These are phyloP conservation scores for Cryptophagus acutangulus DNA, from an alignment of 2,888 invertebrate genomes.

Conservation along the genomic window DNA sequence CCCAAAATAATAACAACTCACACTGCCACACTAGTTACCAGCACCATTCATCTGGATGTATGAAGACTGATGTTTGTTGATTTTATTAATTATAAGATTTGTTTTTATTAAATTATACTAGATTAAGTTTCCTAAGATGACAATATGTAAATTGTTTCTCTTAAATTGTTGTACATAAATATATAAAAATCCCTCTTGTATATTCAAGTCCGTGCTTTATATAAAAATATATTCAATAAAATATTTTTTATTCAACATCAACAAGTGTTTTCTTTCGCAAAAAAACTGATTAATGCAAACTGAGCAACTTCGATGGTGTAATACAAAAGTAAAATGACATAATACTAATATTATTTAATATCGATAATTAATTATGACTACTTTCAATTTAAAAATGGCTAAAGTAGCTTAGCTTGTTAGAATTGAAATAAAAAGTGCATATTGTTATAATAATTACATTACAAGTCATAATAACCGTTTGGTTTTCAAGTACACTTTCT, in stretches of 20 bases:
- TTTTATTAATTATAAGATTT: constrained; percentile 44
- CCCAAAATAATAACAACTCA: constrained; percentile 30
- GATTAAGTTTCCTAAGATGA: constrained; percentile 44
- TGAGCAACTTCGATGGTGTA: too few species aligned
- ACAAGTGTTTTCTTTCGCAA: constrained; percentile 9
- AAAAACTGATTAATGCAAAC: too few species aligned
- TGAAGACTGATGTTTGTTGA: constrained; percentile 50
- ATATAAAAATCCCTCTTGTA: constrained; percentile 15
- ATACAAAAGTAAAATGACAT: too few species aligned
- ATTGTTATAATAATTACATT: too few species aligned
- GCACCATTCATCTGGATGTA: constrained; percentile 44
- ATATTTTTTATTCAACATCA: constrained; percentile 16
- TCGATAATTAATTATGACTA: too few species aligned
- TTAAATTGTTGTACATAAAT: constrained; percentile 28
- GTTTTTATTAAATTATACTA: constrained; percentile 50
- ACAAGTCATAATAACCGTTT: too few species aligned
- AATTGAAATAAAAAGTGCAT: too few species aligned
- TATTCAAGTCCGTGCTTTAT: constrained; percentile 24
- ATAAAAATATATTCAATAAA: constrained; percentile 17
- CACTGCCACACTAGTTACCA: constrained; percentile 49
- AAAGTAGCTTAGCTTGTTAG: too few species aligned
- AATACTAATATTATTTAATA: too few species aligned
- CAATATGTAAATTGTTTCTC: constrained; percentile 20
- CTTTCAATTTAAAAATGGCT: too few species aligned
- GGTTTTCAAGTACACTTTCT: too few species aligned